Base-by-base conservation (phyloP, 2,888 invertebrate genomes). In the Electrophaes corylata region DNA sequence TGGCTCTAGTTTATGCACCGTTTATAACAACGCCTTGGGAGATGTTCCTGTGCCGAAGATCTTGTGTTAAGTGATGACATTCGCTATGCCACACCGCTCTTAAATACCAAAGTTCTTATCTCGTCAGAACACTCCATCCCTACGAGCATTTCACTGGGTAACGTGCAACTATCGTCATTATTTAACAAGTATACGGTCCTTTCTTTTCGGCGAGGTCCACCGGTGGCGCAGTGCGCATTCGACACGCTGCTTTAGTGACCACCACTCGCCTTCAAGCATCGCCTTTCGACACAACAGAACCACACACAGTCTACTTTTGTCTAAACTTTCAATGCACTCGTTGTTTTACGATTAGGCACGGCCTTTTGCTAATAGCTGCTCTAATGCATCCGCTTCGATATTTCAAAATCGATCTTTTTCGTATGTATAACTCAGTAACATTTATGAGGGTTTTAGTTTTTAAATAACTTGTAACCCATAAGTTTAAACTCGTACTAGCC, bases 21-120 rank as follows among this genome's bases (percentile, higher is more conserved):
- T 70, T 74, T 73, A 71, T 75, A 81, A 79, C 76, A 81, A 79
- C 72, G 78, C 77, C 81, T 71, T 73, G 71, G 78, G 87, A 88
- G 90, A 89, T 90, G 90, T 84, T 87, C 85, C 78, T 84, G 80
- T 79, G 76, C 70, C 83, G 76, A 84, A 75, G 84, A 79, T 84
- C 83, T 84, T 63, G 81, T 83, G 87, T 83, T 88, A 84, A 91
- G 91, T 91, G 91, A 91, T 91, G 91, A 88, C 86, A 90, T 89
- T 91, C 87, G 82, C 86, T 77, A 81, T 76, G 79, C 80, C 81
- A 83, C 76, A 84, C 84, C 86, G 91, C 91, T 87, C 90, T 91
- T 91, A 91, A 91, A 91, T 91, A 91, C 80, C 71, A 81, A 86
- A 81, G 79, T 87, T 87, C 88, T 91, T 90, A 91, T 91, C 91